Evolutionary conservation across 1,140 invertebrate species (phyloP), one percentile per base, ranked within the genome.

Genomic region (Papilio machaon): DNA sequence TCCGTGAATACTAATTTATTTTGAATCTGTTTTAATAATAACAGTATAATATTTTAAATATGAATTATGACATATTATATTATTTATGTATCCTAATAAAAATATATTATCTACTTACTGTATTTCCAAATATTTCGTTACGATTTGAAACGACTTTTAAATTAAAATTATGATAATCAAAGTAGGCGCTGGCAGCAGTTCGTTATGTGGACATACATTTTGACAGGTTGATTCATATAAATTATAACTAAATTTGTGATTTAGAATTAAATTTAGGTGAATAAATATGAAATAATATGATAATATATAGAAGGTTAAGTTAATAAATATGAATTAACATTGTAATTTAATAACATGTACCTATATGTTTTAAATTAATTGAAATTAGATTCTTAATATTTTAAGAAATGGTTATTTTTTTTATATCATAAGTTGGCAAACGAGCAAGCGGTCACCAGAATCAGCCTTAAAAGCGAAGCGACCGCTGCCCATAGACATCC

Each of bases 221-320:
- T 77, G 75, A 77, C 75, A 60, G 17, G 38, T 43, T 77, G 75
- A 77, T 77, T 77, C 15, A 77, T 77, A 52, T 17, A 35, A 9
- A 76, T 54, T 76, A 23, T 52, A 52, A 35, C 10, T 23, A 30
- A 23, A 30, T 11, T 52, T 2, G 30, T 76, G 13, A 76, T 76
- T 76, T 54, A 46, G 13, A 76, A 76, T 23, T 54, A 23, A 76
- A 76, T 52, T 54, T 52, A 30, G 74, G 46, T 76, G 30, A 76
- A 52, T 17, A 5, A 1, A 75, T 47, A 5, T 23, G 11, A 49
- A 38, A n/a, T n/a, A n/a, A n/a, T n/a, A n/a, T n/a, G n/a, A n/a
- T n/a, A 75, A 46, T 46, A 47, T 74, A 23, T 30, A 4, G 10
- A 30, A 67, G n/a, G 73, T n/a, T n/a, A 10, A 23, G 10, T 5